Conservation (phyloP, 2,797 vertebrate genomes). For the Danio aesculapii region DNA sequence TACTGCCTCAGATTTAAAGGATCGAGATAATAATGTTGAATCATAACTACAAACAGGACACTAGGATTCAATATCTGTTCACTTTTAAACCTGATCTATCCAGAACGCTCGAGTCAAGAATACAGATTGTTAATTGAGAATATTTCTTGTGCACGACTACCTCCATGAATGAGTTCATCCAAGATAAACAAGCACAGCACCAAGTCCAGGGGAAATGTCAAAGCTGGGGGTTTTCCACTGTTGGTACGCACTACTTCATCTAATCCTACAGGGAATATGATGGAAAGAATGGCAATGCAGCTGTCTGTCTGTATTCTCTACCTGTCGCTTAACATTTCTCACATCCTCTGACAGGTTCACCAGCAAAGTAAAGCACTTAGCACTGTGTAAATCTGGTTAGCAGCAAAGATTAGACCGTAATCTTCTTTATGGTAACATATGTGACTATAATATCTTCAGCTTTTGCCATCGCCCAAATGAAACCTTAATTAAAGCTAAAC, state of each 20-base stretch:
- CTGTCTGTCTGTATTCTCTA: constrained; percentile 61
- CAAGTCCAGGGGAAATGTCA: neutral
- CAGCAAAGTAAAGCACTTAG: constrained; percentile 44
- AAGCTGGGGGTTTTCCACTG: neutral
- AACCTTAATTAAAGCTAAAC: neutral
- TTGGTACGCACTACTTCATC: neutral
- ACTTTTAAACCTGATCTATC: neutral
- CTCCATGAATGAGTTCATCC: neutral
- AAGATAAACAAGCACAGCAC: neutral
- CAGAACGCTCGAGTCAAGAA: neutral
- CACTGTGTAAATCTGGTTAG: constrained; percentile 76
- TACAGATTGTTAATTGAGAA: neutral
- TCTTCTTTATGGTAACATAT: constrained; percentile 74
- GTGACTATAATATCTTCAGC: constrained; percentile 10
- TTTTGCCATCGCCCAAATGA: neutral
- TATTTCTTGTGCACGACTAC: neutral
- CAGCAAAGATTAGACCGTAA: constrained; percentile 76
- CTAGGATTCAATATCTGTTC: neutral
- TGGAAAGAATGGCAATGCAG: neutral
- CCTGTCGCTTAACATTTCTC: constrained; percentile 74
- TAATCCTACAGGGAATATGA: neutral
- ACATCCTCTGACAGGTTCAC: constrained; percentile 52
- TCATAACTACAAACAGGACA: neutral
- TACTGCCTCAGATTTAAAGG: neutral
- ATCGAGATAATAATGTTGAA: neutral